phyloP scores from a whole-genome alignment of 2,113 vertebrate species.

The Poeciliopsis turrubarensis region DNA sequence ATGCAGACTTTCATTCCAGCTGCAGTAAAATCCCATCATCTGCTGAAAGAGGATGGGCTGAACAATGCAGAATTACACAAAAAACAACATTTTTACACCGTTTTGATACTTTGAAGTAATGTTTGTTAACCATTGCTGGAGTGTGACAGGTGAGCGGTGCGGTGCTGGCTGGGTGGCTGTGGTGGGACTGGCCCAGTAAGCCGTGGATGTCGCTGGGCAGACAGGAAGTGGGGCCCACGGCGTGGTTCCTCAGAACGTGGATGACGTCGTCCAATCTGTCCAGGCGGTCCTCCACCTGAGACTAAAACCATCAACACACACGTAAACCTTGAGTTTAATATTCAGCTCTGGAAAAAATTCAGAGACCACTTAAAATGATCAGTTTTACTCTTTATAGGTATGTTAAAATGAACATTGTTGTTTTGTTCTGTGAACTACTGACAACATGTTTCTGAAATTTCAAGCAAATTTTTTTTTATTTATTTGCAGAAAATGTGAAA shows the following conservation, averaged over 20 bases:
- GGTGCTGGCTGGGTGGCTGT: conserved; percentile 42
- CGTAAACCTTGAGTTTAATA: not conserved
- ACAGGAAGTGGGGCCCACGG: conserved; percentile 89
- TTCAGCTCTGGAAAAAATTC: no score
- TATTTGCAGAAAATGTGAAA: no score
- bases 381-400: no score
- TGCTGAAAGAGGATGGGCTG: conserved; percentile 59
- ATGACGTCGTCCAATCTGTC: conserved; percentile 97
- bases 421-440: no score
- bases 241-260: conserved; percentile 93
- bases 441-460: no score
- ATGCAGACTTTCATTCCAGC: conserved; percentile 80
- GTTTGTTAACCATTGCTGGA: conserved; percentile 81
- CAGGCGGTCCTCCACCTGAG: conserved; percentile 94
- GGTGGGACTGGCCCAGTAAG: conserved; percentile 63
- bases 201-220: conserved; percentile 86
- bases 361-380: no score
- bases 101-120: conserved; percentile 58
- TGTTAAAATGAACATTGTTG: no score
- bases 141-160: conserved; percentile 72
- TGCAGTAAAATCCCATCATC: conserved; percentile 77
- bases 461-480: no score
- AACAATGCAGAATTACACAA: conserved; percentile 49
- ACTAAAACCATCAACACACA: conserved; percentile 70
- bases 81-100: conserved; percentile 53